These are phyloP conservation scores for Andrena marginata DNA, from an alignment of 2,888 invertebrate genomes.

Conservation along the genomic window DNA sequence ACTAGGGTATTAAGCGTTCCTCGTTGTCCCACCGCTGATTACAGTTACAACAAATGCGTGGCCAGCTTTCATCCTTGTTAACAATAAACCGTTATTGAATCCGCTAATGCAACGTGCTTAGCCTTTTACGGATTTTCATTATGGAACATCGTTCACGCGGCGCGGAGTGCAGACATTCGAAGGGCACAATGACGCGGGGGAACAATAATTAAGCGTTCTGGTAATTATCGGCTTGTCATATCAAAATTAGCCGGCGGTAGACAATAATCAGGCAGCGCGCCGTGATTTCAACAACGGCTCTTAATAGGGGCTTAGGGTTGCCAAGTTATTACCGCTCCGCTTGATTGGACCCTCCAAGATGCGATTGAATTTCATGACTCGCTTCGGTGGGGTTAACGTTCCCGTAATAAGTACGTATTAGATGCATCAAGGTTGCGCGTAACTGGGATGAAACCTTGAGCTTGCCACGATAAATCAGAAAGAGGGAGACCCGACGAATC, in stretches of 20 bases:
- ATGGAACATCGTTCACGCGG: neutral
- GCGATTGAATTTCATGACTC: conserved; percentile 52
- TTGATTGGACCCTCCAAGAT: conserved; percentile 53
- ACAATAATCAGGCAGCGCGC: conserved; percentile 58
- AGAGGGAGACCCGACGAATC: neutral
- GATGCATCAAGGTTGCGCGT: neutral
- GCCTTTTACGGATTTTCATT: conserved; percentile 27
- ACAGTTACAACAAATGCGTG: neutral
- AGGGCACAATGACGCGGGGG: conserved; percentile 34
- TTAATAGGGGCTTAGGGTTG: conserved; percentile 60
- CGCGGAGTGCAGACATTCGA: conserved; percentile 28
- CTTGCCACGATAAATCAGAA: conserved; percentile 1
- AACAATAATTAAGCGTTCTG: conserved; percentile 64
- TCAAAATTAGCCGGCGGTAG: conserved; percentile 55
- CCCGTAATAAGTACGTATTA: conserved; percentile 31
- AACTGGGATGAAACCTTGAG: neutral
- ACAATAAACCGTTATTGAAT: conserved; percentile 4
- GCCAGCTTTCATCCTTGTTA: conserved; percentile 6
- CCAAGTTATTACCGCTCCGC: conserved; percentile 58
- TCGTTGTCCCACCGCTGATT: neutral
- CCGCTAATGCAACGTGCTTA: neutral
- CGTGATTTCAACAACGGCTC: conserved; percentile 56
- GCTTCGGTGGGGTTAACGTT: conserved; percentile 25
- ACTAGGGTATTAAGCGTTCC: neutral
- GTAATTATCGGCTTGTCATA: conserved; percentile 62